These are phyloP conservation scores for Myotis vivesi DNA, from an alignment of 2,797 vertebrate genomes.

Conservation along the genomic window DNA sequence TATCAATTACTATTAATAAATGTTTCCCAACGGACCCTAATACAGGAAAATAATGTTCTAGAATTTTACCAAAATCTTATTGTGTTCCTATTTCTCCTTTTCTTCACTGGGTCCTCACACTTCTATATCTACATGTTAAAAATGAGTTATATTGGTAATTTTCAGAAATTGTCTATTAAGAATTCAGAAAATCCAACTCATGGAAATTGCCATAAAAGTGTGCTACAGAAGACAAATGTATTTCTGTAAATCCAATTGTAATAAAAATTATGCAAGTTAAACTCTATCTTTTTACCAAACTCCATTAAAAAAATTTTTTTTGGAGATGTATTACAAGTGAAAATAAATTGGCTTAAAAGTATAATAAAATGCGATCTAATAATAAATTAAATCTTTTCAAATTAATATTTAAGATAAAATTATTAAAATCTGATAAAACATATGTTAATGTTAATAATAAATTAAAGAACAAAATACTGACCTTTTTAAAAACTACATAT, in stretches of 20 bases:
- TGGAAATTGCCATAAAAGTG: background rate
- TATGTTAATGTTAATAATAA: background rate
- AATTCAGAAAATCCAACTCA: background rate
- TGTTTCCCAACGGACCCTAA: background rate
- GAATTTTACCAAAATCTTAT: background rate
- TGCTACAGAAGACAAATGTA: constrained; percentile 6
- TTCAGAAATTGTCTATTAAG: constrained; percentile 28
- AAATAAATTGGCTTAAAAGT: background rate
- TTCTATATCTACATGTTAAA: background rate
- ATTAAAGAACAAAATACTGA: constrained; percentile 41
- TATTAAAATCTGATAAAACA: background rate
- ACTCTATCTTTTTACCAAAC: background rate
- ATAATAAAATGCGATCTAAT: background rate
- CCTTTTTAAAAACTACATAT: constrained; percentile 26
- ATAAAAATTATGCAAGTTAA: constrained; percentile 21
- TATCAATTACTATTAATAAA: background rate
- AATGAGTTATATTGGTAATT: background rate
- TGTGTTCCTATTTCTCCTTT: background rate
- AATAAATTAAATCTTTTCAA: constrained; percentile 24
- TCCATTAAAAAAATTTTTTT: background rate
- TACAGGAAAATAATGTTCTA: background rate
- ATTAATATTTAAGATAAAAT: constrained; percentile 28
- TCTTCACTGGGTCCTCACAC: background rate
- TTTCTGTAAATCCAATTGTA: constrained; percentile 6
- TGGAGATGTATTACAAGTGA: background rate